Evolutionary conservation across 2,888 invertebrate species (phyloP), one percentile per base, ranked within the genome.

Genomic region (Meiosimyza platycephala): DNA sequence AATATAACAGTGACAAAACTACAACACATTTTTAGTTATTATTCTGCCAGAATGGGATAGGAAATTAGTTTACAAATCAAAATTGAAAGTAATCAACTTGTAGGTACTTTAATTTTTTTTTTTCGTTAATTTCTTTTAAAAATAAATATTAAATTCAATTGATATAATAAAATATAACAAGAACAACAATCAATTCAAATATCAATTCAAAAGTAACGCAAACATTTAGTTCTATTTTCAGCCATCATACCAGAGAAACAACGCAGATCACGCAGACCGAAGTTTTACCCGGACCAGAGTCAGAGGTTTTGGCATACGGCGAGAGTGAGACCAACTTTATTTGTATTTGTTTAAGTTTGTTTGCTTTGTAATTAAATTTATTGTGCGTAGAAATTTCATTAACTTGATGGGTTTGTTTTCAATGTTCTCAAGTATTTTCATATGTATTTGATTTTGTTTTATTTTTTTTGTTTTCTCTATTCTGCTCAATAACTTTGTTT

Each of bases 211-310:
- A 60, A 74, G 71, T 72, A 77, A 74, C 62, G 60, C 65, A 64
- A 71, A 65, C 71, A 67, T 65, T 62, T 16, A 52, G 40, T 16
- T 72, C 50, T 72, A 62, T 72, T 69, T 40, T 76, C 74, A 76
- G 76, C 75, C 75, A 75, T 77, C 78, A 78, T 78, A 78, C 78
- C 78, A 74, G 76, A 76, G 75, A 73, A 77, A 65, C 55, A 71
- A 71, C 64, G 65, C 65, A 57, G 65, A 57, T 54, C 65, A 51
- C 57, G 55, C 57, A 40, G 18, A n/a, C 28, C 54, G 16, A 52
- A 33, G 33, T n/a, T 40, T 40, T 16, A 63, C 48, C 63, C 63
- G 16, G 47, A 63, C 63, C 60, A 22, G 64, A 22, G 51, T 28
- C 64, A 51, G 62, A n/a, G 47, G 18, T 9, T 12, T 63, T 54